Evolutionary conservation across 2,888 invertebrate genomes (phyloP), one percentile per base, ranked within the genome.

Genomic region (Scrobipalpa costella): DNA sequence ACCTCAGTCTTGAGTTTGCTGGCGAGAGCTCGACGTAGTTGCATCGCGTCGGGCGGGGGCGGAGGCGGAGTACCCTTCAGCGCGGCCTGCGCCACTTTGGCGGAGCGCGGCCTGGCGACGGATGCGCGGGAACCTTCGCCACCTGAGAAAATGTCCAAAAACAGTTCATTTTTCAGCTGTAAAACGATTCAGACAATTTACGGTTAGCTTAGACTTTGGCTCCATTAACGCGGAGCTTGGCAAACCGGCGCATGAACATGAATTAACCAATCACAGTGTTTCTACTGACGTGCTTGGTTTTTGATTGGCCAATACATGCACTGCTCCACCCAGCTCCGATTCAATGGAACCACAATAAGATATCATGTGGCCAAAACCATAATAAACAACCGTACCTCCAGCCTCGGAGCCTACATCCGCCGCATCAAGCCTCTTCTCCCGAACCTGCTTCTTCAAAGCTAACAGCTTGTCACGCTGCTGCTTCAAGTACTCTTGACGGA

Each of bases 391-490:
- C 19, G 27, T 70, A 84, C 88, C 86, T 72, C 84, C 86, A 65
- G 80, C 75, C 57, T 91, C 91, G 0, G 52, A 86, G 86, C 62
- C 93, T 93, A 92, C 86, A 68, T 94, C 94, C 13, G 93, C 93
- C 40, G 92, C 93, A 36, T 93, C 94, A 7, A 98, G 89, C 79
- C 96, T 94, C 71, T 95, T 95, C 77, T 96, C 95, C 19, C 98
- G 93, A 21, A 96, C 97, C 79, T 96, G 95, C 78, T 96, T 96
- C 85, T 98, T 99, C 78, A 98, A 89, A 19, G 96, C 96, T 52
- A 98, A 92, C 62, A 99, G 92, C 80, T 98, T 97, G 84, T 98
- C 98, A 27, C 98, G 93, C 80, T 98, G 98, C 66, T 96, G 94
- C 62, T 96, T 94, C 64, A 99, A 89, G 83, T 98, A 98, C 69